Evolutionary conservation across 2,888 invertebrate genomes (phyloP).

Genomic region (Liodrosophila aerea): DNA sequence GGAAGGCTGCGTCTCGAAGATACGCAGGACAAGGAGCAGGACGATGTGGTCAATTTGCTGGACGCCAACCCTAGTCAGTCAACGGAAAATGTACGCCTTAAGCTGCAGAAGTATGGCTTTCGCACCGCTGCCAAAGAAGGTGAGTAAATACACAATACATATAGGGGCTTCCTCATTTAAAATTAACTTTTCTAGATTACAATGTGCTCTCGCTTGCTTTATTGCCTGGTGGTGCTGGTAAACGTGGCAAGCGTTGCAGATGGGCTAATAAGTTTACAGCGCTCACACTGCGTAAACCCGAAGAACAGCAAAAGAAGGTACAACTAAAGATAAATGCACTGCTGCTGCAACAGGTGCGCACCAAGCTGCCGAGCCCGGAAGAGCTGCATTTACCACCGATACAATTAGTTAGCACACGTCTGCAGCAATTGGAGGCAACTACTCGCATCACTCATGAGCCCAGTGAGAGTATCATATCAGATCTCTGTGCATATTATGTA

Average conservation of each 20-base stretch:
- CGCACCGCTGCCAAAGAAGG: conserved; percentile 75
- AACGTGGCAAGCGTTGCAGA: conserved; percentile 64
- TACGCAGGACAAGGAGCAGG: conserved; percentile 39
- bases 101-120: conserved; percentile 86
- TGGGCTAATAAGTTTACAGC: conserved; percentile 82
- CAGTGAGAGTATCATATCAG: conserved; percentile 9
- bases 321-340: conserved; percentile 64
- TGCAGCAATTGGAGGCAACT: conserved; percentile 34
- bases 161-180: too few species aligned
- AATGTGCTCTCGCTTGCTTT: conserved; percentile 56
- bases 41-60: conserved; percentile 40
- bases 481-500: conserved; percentile 83
- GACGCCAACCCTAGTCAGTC: conserved; percentile 44
- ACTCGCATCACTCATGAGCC: conserved; percentile 46
- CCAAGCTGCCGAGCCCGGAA: conserved; percentile 16
- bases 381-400: conserved; percentile 24
- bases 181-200: conserved; percentile 67
- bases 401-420: conserved; percentile 44
- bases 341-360: conserved; percentile 56
- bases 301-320: conserved; percentile 70
- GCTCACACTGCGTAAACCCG: conserved; percentile 75
- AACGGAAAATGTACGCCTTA: conserved; percentile 82
- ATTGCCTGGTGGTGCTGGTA: conserved; percentile 40
- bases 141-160: conserved; percentile 30
- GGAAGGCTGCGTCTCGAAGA: conserved; percentile 33